phyloP scores from a whole-genome alignment of 2,888 invertebrate species.

The Oeneis ivallda region DNA sequence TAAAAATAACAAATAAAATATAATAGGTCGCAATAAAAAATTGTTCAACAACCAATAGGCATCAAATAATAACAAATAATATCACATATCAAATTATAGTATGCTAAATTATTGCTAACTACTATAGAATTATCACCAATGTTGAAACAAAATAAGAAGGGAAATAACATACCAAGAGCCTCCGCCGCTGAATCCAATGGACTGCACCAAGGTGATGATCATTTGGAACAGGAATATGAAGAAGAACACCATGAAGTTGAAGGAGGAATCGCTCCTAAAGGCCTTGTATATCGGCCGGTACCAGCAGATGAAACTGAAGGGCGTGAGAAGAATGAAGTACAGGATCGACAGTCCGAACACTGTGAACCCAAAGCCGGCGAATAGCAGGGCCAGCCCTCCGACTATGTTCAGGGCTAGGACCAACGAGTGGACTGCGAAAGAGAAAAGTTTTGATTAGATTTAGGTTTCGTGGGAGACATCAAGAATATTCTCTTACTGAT shows the following conservation, averaged over 20 bases:
- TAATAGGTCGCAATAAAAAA: too few relatives aligned
- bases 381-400: constrained; percentile 90
- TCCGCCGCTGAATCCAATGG: constrained; percentile 91
- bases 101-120: too few relatives aligned
- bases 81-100: too few relatives aligned
- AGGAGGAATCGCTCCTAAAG: constrained; percentile 98
- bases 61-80: too few relatives aligned
- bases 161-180: constrained; percentile 90
- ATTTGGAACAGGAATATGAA: constrained; percentile 99
- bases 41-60: too few relatives aligned
- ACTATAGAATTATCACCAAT: too few relatives aligned
- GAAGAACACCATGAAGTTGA: constrained; percentile 99
- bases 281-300: constrained; percentile 99
- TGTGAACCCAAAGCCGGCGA: constrained; percentile 82
- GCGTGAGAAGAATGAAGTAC: constrained; percentile 94
- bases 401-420: constrained; percentile 93
- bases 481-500: too few relatives aligned
- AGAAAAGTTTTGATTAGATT: constrained; percentile 18
- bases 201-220: constrained; percentile 92
- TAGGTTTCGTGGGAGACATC: too few relatives aligned
- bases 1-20: too few relatives aligned
- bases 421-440: constrained; percentile 91
- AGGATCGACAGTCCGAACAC: constrained; percentile 94
- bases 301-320: constrained; percentile 99
- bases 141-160: not conserved